These are phyloP conservation scores for Ispidina picta DNA, from an alignment of 2,797 vertebrate genomes.

Conservation along the genomic window DNA sequence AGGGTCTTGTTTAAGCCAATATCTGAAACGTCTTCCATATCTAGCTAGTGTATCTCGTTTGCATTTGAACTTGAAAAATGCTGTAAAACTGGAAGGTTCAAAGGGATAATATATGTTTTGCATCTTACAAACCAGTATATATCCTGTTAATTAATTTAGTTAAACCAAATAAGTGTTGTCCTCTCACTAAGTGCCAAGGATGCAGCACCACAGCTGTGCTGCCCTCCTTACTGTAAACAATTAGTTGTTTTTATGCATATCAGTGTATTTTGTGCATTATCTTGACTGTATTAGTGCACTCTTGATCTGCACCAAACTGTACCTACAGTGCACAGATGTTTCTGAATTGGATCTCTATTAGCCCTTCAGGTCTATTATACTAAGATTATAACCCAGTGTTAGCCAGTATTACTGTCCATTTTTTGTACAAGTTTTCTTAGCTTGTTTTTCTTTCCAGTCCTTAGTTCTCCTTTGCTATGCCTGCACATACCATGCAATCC, in stretches of 20 bases:
- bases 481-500: conserved; percentile 68
- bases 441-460: conserved; percentile 30
- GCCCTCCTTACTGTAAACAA: conserved; percentile 46
- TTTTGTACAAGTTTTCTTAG: conserved; percentile 61
- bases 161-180: conserved; percentile 75
- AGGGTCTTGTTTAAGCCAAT: conserved; percentile 37
- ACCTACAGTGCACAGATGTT: conserved; percentile 45
- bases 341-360: conserved; percentile 18
- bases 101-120: conserved; percentile 74
- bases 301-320: conserved; percentile 45
- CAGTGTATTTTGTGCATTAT: conserved; percentile 65
- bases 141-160: conserved; percentile 63
- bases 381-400: conserved; percentile 54
- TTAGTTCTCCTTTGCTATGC: conserved; percentile 57
- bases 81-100: conserved; percentile 65
- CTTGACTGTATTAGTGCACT: conserved; percentile 60
- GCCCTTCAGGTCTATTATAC: conserved; percentile 42
- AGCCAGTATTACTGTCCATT: conserved; percentile 75
- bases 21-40: conserved; percentile 51
- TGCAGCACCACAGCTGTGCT: conserved; percentile 42
- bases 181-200: conserved; percentile 78
- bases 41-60: conserved; percentile 26
- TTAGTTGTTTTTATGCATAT: conserved; percentile 55
- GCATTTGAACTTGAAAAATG: conserved; percentile 60
- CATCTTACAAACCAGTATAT: conserved; percentile 54